Evolutionary conservation across 2,888 invertebrate species (phyloP).

Genomic region (Leptopilina syphax): DNA sequence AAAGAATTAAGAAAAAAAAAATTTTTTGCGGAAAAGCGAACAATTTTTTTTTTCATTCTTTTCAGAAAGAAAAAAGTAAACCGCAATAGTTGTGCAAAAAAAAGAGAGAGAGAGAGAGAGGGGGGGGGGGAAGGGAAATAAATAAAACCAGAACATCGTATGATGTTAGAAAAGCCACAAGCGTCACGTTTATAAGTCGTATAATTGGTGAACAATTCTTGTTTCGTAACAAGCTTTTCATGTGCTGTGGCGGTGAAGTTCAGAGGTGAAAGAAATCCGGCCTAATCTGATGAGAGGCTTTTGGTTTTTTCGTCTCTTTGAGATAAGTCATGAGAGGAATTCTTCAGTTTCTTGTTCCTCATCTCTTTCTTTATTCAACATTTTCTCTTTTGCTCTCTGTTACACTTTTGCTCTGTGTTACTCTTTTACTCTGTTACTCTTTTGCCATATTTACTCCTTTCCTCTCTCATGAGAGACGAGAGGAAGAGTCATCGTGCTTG

Average conservation of each 20-base stretch:
- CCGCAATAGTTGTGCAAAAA: no score
- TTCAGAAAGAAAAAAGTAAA: no score
- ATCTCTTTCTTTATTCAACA: neutral
- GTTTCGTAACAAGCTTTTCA: slow-evolving; percentile 58
- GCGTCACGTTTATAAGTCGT: no score
- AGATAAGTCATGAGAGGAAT: slow-evolving; percentile 10
- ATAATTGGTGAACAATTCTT: neutral
- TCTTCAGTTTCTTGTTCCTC: slow-evolving; percentile 18
- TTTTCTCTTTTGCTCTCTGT: neutral
- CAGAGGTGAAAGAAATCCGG: slow-evolving; percentile 26
- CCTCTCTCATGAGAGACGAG: neutral
- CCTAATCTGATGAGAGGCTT: slow-evolving; percentile 22
- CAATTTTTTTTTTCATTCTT: no score
- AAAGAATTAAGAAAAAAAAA: no score
- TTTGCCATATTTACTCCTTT: neutral
- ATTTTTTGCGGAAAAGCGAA: no score
- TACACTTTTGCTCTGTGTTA: no score
- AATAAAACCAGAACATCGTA: no score
- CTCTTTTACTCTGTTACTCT: neutral
- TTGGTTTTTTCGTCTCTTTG: slow-evolving; percentile 3
- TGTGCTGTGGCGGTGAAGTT: slow-evolving; percentile 54
- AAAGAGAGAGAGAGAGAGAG: no score
- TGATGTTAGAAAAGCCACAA: no score
- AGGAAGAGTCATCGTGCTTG: slow-evolving; percentile 38
- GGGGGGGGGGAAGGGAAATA: no score